A percentile compares a stretch with the other conserved stretches of the same genome.
Conservation (phyloP, 2,797 vertebrate species). For the Lophotriccus pileatus region DNA sequence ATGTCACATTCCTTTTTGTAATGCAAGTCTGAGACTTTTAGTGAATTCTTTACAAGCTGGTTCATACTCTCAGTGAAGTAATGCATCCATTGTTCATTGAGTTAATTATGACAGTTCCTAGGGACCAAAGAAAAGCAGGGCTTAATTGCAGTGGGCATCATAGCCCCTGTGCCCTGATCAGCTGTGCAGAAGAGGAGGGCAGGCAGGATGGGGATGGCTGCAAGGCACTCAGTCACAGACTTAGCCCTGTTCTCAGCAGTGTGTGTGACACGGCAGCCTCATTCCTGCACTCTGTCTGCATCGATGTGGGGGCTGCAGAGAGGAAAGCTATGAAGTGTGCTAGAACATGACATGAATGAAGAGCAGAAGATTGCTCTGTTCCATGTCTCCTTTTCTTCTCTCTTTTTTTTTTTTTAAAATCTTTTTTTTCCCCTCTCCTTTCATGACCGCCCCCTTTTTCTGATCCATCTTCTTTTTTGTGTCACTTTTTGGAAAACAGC, state of each 20-base stretch:
- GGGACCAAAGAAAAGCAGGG: neutral
- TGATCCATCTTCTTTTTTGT: neutral
- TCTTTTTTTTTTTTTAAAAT: neutral
- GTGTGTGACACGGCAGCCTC: neutral
- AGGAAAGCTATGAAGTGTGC: neutral
- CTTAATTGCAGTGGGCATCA: neutral
- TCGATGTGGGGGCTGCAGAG: neutral
- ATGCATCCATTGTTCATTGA: neutral
- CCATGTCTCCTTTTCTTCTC: neutral
- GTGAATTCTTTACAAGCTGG: constrained; percentile 19
- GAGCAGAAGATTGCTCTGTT: neutral
- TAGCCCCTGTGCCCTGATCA: neutral
- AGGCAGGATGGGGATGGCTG: neutral
- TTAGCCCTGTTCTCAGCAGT: neutral
- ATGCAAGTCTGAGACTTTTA: neutral
- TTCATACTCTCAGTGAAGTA: constrained; percentile 36
- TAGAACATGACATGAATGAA: neutral
- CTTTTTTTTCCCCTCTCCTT: neutral
- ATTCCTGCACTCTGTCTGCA: neutral
- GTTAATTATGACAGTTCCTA: neutral
- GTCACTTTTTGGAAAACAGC: neutral
- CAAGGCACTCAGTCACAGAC: neutral
- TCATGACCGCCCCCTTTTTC: neutral
- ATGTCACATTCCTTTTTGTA: constrained; percentile 2
- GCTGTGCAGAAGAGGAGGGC: neutral